phyloP scores from a whole-genome alignment of 2,888 invertebrate species.

The Onthophagus sagittarius region DNA sequence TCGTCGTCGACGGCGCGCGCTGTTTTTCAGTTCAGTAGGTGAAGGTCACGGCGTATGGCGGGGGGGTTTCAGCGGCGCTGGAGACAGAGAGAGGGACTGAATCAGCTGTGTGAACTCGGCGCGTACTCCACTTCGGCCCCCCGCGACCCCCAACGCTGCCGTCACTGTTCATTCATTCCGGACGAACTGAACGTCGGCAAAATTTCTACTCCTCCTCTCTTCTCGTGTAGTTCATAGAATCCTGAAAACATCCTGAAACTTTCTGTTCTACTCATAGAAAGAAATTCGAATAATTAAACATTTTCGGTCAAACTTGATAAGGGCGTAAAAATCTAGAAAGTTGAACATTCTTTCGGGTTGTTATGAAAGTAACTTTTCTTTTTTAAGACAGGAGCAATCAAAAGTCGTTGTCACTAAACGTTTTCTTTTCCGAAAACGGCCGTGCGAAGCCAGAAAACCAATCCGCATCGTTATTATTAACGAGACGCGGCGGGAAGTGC shows the following conservation, averaged over 20 bases:
- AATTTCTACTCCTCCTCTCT: slow-evolving; percentile 1
- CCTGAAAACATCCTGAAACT: not conserved
- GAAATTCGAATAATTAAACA: too few relatives aligned
- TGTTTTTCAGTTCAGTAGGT: slow-evolving; percentile 46
- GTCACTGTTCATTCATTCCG: slow-evolving; percentile 10
- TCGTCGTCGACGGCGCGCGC: slow-evolving; percentile 12
- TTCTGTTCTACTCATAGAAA: not conserved
- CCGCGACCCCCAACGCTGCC: not conserved
- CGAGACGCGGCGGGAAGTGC: slow-evolving; percentile 40
- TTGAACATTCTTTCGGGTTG: too few relatives aligned
- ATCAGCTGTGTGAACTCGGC: slow-evolving; percentile 10
- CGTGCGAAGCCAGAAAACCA: too few relatives aligned
- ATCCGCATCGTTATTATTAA: slow-evolving; percentile 45
- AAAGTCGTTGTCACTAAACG: not conserved
- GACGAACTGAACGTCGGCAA: slow-evolving; percentile 6
- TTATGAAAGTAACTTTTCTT: not conserved
- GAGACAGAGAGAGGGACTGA: slow-evolving; percentile 18
- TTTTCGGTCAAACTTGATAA: too few relatives aligned
- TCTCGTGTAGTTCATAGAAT: not conserved
- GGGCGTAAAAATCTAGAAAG: too few relatives aligned
- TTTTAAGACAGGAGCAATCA: not conserved
- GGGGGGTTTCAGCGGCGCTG: slow-evolving; percentile 22
- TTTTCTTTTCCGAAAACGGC: slow-evolving; percentile 13
- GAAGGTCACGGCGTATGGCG: slow-evolving; percentile 39
- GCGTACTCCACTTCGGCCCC: not conserved